Percentiles rank a stretch among this genome's conserved stretches.
Evolutionary conservation across 2,888 invertebrate species (phyloP).

Genomic region (Belgica antarctica): DNA sequence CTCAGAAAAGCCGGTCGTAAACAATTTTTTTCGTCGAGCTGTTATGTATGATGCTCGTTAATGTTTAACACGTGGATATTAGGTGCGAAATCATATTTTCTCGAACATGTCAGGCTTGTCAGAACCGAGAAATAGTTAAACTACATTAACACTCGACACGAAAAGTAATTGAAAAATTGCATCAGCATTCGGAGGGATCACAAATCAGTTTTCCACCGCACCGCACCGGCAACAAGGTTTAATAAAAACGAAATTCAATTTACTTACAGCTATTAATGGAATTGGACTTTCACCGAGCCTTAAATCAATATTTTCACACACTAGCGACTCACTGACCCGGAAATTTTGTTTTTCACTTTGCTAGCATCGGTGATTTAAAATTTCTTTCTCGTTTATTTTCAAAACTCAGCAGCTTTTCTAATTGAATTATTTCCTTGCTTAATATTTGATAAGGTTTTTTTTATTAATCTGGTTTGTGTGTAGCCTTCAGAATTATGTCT

Average conservation of each 20-base stretch:
- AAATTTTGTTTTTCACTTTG: not conserved
- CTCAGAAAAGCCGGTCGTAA: not conserved
- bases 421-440: not conserved
- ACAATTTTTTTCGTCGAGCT: not conserved
- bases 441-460: not conserved
- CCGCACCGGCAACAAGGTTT: not conserved
- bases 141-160: not conserved
- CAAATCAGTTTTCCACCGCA: not conserved
- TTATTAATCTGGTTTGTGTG: not conserved
- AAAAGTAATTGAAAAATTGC: conserved; percentile 1
- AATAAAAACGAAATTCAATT: not conserved
- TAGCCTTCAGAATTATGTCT: not conserved
- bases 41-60: not conserved
- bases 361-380: not conserved
- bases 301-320: too few species aligned
- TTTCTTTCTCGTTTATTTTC: not conserved
- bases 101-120: too few species aligned
- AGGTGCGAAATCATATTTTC: too few species aligned
- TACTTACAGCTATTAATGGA: conserved; percentile 1
- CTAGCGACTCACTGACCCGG: too few species aligned
- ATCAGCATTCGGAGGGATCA: not conserved
- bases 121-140: not conserved
- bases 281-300: too few species aligned
- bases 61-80: conserved; percentile 1
- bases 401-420: conserved; percentile 5